Conservation (phyloP, 2,113 vertebrate genomes). For the Brevimyrus niger region DNA sequence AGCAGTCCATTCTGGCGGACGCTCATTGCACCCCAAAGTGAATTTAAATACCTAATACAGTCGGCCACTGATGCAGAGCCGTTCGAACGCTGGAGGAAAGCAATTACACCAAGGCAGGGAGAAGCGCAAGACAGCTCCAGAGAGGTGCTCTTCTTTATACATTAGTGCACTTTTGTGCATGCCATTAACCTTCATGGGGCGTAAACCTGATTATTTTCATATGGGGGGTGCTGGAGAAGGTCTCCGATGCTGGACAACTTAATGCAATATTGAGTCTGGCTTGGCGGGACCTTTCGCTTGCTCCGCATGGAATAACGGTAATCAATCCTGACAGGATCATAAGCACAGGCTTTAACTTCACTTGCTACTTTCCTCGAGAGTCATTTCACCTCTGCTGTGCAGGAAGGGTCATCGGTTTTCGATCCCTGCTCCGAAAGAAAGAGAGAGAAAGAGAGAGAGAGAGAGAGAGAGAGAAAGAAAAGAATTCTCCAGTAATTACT, state of each 20-base stretch:
- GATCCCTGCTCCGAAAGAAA: slow-evolving; percentile 22
- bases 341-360: slow-evolving; percentile 45
- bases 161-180: slow-evolving; percentile 14
- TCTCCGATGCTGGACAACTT: slow-evolving; percentile 32
- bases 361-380: slow-evolving; percentile 45
- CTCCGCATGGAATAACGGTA: slow-evolving; percentile 47
- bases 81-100: slow-evolving; percentile 10
- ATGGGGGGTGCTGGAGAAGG: slow-evolving; percentile 16
- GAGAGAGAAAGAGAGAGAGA: not conserved
- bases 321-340: slow-evolving; percentile 49
- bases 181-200: slow-evolving; percentile 19
- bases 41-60: slow-evolving; percentile 19
- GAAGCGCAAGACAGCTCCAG: not conserved
- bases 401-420: slow-evolving; percentile 42
- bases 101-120: slow-evolving; percentile 5
- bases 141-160: slow-evolving; percentile 5
- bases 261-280: slow-evolving; percentile 32
- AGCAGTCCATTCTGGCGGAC: slow-evolving; percentile 40
- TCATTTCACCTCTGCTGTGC: slow-evolving; percentile 44
- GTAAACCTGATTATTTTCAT: slow-evolving; percentile 16
- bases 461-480: not conserved
- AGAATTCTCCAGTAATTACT: not conserved
- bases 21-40: slow-evolving; percentile 49
- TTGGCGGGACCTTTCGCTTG: slow-evolving; percentile 29
- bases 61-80: slow-evolving; percentile 13